Evolutionary conservation across 2,113 vertebrate genomes (phyloP).

Genomic region (Lasiurus cinereus): DNA sequence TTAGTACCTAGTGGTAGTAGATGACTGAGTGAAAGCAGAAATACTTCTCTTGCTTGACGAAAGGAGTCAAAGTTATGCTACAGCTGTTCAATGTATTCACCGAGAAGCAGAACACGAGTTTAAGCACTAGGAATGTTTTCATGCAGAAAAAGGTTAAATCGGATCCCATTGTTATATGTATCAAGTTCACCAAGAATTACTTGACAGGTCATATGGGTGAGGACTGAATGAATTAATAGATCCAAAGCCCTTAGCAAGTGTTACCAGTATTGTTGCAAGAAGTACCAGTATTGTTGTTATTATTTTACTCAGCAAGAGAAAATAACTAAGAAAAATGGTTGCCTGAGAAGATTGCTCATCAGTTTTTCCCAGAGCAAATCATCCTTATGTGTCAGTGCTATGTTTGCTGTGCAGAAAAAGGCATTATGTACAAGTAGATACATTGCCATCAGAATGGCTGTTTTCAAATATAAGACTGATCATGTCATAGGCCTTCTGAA

Average conservation of each 20-base stretch:
- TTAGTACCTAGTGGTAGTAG: not conserved
- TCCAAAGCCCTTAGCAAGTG: not conserved
- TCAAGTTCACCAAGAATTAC: not conserved
- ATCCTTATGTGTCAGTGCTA: not conserved
- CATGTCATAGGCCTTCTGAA: not conserved
- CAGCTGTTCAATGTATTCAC: not conserved
- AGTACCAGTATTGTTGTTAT: not conserved
- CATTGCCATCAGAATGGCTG: not conserved
- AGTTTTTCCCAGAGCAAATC: slow-evolving; percentile 22
- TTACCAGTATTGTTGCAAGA: not conserved
- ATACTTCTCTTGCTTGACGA: not conserved
- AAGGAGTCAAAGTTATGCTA: not conserved
- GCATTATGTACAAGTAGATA: not conserved
- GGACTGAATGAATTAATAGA: not conserved
- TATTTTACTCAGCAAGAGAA: slow-evolving; percentile 41
- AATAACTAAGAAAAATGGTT: slow-evolving; percentile 23
- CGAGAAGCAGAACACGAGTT: not conserved
- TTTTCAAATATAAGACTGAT: not conserved
- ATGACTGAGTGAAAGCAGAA: not conserved
- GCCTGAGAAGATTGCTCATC: not conserved
- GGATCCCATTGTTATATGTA: not conserved
- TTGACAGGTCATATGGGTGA: not conserved
- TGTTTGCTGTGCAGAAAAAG: slow-evolving; percentile 19
- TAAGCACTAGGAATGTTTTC: not conserved
- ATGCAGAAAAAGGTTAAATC: not conserved